phyloP scores from a whole-genome alignment of 2,113 vertebrate genomes.

The Gorsachius goisagi region DNA sequence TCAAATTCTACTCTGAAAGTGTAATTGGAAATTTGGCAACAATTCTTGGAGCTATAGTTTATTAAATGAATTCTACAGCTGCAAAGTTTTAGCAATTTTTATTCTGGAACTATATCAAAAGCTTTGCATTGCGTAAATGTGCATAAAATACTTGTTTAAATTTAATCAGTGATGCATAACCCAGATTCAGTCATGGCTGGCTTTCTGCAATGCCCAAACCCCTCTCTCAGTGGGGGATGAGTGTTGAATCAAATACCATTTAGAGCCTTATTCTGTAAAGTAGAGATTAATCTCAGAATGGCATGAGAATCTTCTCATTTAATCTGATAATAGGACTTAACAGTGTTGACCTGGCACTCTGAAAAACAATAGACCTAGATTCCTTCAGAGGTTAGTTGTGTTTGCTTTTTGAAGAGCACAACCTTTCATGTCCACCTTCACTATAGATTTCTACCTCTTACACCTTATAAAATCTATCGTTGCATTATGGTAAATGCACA shows the following conservation, averaged over 20 bases:
- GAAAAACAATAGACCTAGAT: not conserved
- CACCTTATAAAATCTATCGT: not conserved
- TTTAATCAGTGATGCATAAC: not conserved
- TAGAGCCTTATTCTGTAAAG: not conserved
- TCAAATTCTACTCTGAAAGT: not conserved
- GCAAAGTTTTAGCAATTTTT: not conserved
- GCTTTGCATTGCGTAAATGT: conserved; percentile 7
- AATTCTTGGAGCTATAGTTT: not conserved
- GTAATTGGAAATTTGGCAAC: conserved; percentile 6
- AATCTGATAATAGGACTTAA: not conserved
- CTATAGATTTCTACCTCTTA: not conserved
- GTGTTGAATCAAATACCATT: not conserved
- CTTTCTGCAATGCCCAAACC: not conserved
- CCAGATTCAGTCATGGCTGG: not conserved
- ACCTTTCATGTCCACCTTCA: not conserved
- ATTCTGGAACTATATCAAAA: conserved; percentile 1
- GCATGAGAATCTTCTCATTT: not conserved
- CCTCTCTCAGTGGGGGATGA: not conserved
- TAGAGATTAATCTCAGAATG: not conserved
- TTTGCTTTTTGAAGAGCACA: not conserved
- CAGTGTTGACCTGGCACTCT: not conserved
- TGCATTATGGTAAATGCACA: not conserved
- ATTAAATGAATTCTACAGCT: conserved; percentile 35
- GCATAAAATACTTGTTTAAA: not conserved
- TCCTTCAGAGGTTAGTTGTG: not conserved